These are phyloP conservation scores for Euclidia mi DNA, from an alignment of 2,888 invertebrate genomes.

Conservation along the genomic window DNA sequence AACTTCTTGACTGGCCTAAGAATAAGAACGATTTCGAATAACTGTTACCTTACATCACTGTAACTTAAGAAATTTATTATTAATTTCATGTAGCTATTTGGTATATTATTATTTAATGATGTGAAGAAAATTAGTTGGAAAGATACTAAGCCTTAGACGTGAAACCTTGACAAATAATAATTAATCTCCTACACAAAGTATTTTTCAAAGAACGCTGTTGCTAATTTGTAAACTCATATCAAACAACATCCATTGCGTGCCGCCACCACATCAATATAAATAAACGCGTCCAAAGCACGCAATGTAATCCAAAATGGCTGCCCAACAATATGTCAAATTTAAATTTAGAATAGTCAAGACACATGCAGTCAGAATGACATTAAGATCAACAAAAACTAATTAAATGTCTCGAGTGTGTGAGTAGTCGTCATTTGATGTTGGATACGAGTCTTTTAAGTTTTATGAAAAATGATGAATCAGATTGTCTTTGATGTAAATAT, in stretches of 20 bases:
- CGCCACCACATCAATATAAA: neutral
- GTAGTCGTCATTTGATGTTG: constrained; percentile 10
- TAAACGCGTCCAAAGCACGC: neutral
- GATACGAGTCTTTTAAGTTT: neutral
- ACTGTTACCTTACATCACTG: too few relatives aligned
- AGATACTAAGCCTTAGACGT: too few relatives aligned
- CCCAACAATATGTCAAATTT: constrained; percentile 9
- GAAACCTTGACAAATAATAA: too few relatives aligned
- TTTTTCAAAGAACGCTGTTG: too few relatives aligned
- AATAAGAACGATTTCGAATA: too few relatives aligned
- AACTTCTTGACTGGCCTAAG: too few relatives aligned
- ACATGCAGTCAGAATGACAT: constrained; percentile 25
- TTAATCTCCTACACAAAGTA: too few relatives aligned
- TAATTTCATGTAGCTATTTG: too few relatives aligned
- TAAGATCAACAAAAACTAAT: constrained; percentile 21
- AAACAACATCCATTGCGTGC: neutral
- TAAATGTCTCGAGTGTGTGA: constrained; percentile 15
- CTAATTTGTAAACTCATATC: too few relatives aligned
- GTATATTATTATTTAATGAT: too few relatives aligned
- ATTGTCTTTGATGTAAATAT: constrained; percentile 7
- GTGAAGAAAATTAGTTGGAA: too few relatives aligned
- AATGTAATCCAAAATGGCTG: constrained; percentile 5
- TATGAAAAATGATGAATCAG: neutral
- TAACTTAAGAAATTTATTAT: too few relatives aligned
- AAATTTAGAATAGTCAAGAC: constrained; percentile 33